Evolutionary conservation across 23 tunicate species (phyloP).

Genomic region (Halocynthia aurantium): DNA sequence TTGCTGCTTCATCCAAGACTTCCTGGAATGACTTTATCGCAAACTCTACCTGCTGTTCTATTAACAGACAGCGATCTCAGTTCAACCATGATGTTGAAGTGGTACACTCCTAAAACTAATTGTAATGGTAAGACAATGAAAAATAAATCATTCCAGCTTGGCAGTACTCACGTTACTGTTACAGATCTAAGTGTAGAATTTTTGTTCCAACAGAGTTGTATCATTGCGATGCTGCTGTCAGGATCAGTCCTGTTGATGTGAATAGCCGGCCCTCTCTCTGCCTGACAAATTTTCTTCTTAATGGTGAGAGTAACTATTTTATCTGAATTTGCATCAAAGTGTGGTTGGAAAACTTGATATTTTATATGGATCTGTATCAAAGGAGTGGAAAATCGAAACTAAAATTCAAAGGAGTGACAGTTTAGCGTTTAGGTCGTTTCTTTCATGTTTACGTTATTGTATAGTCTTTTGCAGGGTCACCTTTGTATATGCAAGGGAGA

Average conservation of each 20-base stretch:
- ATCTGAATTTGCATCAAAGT: too few species aligned
- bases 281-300: slow-evolving; percentile 71
- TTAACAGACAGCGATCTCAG: slow-evolving; percentile 56
- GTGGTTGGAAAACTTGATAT: too few species aligned
- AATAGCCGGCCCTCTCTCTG: slow-evolving; percentile 87
- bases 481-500: too few species aligned
- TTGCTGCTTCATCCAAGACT: slow-evolving; percentile 63
- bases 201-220: slow-evolving; percentile 47
- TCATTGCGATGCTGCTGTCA: slow-evolving; percentile 79
- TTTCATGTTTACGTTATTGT: too few species aligned
- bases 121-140: slow-evolving; percentile 41
- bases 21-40: slow-evolving; percentile 41
- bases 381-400: too few species aligned
- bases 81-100: slow-evolving; percentile 76
- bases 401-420: too few species aligned
- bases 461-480: too few species aligned
- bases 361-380: too few species aligned
- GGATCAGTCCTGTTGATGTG: slow-evolving; percentile 93
- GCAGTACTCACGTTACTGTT: not conserved
- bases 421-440: too few species aligned
- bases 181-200: not conserved
- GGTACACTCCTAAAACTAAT: slow-evolving; percentile 92
- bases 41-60: slow-evolving; percentile 12
- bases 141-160: not conserved
- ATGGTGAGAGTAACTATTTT: slow-evolving; percentile 29